These are phyloP conservation scores for Choristoneura fumiferana DNA, from an alignment of 1,140 invertebrate genomes.

Conservation along the genomic window DNA sequence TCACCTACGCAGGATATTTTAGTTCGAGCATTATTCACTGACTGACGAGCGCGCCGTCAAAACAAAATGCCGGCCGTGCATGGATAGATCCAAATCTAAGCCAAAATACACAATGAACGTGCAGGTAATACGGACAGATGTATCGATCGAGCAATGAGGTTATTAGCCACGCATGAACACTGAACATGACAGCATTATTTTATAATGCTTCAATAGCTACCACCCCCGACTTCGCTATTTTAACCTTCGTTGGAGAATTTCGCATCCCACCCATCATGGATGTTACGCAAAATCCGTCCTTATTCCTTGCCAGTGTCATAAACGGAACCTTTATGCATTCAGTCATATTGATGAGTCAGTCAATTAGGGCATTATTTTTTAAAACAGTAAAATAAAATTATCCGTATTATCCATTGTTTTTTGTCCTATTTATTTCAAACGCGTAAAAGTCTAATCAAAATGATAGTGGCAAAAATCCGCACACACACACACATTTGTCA, in stretches of 20 bases:
- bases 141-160: neutral
- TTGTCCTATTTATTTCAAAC: slow-evolving; percentile 33
- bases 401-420: no score
- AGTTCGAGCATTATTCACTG: neutral
- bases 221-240: no score
- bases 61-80: slow-evolving; percentile 8
- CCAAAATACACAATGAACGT: neutral
- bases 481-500: slow-evolving; percentile 23
- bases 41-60: neutral
- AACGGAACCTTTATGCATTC: no score
- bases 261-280: no score
- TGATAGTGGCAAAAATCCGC: slow-evolving; percentile 27
- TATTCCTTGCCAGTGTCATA: no score
- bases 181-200: no score
- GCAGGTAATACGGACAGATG: neutral
- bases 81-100: neutral
- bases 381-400: no score
- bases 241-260: no score
- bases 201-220: no score
- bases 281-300: no score
- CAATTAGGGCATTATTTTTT: no score
- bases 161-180: neutral
- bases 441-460: neutral
- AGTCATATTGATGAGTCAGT: no score
- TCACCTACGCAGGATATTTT: neutral